Base-by-base conservation (phyloP, 2,888 invertebrate species). In the Erebia epiphron region DNA sequence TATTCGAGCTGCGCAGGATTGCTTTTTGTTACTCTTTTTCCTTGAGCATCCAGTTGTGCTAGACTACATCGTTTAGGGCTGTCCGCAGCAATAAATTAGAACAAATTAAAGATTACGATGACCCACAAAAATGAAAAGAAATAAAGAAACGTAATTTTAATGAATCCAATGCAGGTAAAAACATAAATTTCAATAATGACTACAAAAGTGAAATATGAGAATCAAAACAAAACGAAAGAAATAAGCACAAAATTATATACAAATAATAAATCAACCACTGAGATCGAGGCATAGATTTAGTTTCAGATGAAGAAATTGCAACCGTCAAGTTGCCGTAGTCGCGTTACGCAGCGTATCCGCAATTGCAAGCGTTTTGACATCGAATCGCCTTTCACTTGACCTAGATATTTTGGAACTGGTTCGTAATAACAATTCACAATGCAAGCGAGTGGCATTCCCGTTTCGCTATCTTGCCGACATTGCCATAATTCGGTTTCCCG, bases 351-450 rank as follows among this genome's bases (percentile, higher is more conserved):
- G 76, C 77, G 80, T 83, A 83, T 86, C 83, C 84, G 84, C 84
- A 80, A 77, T 80, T 78, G 78, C 80, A 76, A 77, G 76, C 83
- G 82, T 90, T 89, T 87, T 87, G 87, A 87, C 88, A 86, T 82
- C 86, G 85, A 81, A 80, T 85, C 86, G 89, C 92, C 92, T 93
- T 93, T 93, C 92, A 92, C 92, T 92, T 86, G 92, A 88, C 92
- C 92, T 87, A 90, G 88, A 91, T 92, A 89, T 91, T 92, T 91
- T 74, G 89, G 87, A 92, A 91, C 92, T 89, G 88, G 92, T 92
- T 89, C 83, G 86, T 84, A 86, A 86, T 86, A 86, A 89, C 88
- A 89, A 90, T 88, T 86, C 86, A 89, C 88, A 89, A 90, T 88
- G 86, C 87, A 82, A 81, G 79, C 82, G 79, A 79, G 80, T 80